A percentile compares a stretch with the other conserved stretches of the same genome.
phyloP scores from a whole-genome alignment of 2,113 vertebrate genomes.

The Butastur rufipennis region DNA sequence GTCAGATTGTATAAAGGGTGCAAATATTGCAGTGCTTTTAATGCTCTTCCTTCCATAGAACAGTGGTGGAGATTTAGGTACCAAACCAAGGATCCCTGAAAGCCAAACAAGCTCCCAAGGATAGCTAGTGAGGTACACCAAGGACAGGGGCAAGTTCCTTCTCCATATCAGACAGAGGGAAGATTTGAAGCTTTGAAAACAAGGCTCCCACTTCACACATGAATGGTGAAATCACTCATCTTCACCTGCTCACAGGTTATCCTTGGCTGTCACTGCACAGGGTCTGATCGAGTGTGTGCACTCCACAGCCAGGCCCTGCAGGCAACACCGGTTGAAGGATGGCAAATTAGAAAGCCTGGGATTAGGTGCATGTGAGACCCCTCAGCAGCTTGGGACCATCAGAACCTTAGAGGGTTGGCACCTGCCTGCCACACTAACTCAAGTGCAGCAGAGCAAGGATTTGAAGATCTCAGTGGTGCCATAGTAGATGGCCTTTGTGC shows the following conservation, averaged over 20 bases:
- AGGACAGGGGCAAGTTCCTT: neutral
- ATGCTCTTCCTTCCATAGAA: neutral
- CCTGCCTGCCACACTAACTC: neutral
- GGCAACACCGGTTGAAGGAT: neutral
- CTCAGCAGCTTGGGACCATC: neutral
- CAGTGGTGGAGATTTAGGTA: neutral
- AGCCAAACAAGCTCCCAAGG: neutral
- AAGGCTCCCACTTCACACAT: neutral
- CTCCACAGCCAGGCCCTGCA: neutral
- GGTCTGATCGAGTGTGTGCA: rapidly evolving
- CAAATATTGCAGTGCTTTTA: neutral
- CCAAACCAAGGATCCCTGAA: neutral
- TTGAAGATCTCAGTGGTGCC: neutral
- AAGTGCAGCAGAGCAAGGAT: neutral
- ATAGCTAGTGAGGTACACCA: neutral
- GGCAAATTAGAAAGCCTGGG: neutral
- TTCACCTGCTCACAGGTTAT: neutral
- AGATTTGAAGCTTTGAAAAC: neutral
- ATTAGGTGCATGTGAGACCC: neutral
- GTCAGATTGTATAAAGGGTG: neutral
- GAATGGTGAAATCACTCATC: neutral
- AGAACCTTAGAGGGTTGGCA: neutral
- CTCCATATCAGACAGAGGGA: neutral
- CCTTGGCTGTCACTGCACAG: neutral
- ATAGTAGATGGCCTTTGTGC: neutral